These are phyloP conservation scores for Ormyrus labotus DNA, from an alignment of 2,888 invertebrate species.

Conservation along the genomic window DNA sequence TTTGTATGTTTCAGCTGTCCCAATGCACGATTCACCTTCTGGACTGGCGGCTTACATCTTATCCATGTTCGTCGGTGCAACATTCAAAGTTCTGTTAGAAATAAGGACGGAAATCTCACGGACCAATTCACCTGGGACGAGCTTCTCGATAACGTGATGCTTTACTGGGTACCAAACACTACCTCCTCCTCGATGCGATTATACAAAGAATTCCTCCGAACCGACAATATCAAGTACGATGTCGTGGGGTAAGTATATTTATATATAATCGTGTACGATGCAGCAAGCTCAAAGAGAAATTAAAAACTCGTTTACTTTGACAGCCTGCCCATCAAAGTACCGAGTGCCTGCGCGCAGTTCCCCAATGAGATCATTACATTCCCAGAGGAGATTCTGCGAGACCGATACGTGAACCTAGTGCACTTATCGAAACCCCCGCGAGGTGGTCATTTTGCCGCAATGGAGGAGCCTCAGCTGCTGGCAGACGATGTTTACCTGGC, in stretches of 20 bases:
- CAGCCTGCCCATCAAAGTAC: constrained; percentile 65
- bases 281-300: not conserved
- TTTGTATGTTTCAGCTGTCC: constrained; percentile 78
- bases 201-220: constrained; percentile 80
- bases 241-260: constrained; percentile 37
- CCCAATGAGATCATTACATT: constrained; percentile 67
- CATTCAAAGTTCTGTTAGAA: constrained; percentile 71
- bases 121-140: constrained; percentile 77
- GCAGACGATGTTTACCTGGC: constrained; percentile 69
- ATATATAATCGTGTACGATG: too few relatives aligned
- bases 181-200: constrained; percentile 77
- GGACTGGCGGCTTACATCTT: constrained; percentile 92
- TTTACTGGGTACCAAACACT: constrained; percentile 78
- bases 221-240: not conserved
- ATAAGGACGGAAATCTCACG: constrained; percentile 82
- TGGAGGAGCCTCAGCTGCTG: constrained; percentile 69
- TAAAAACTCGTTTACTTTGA: not conserved
- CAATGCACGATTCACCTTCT: constrained; percentile 86
- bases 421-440: constrained; percentile 65
- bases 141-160: constrained; percentile 78
- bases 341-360: constrained; percentile 70
- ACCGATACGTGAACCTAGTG: constrained; percentile 69
- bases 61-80: constrained; percentile 89
- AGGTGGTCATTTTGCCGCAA: constrained; percentile 73
- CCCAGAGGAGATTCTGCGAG: constrained; percentile 62